phyloP scores from a whole-genome alignment of 1,140 invertebrate genomes.

The Procambarus clarkii region DNA sequence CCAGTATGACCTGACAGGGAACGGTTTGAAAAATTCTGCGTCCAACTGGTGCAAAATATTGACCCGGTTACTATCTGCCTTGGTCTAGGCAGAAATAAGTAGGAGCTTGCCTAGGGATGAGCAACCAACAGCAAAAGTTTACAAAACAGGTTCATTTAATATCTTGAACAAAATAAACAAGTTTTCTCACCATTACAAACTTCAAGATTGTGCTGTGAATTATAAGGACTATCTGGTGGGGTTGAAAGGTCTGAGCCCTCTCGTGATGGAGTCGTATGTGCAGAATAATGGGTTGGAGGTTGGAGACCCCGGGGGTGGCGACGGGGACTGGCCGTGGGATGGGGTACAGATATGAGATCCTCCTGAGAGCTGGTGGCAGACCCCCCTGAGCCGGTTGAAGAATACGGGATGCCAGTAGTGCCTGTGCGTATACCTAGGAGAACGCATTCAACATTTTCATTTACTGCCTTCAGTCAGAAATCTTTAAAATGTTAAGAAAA shows the following conservation, averaged over 20 bases:
- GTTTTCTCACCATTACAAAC: constrained; percentile 32
- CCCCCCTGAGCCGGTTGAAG: constrained; percentile 45
- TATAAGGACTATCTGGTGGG: constrained; percentile 57
- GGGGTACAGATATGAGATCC: constrained; percentile 52
- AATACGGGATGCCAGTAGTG: constrained; percentile 19
- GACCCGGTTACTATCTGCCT: no score
- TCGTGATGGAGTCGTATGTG: constrained; percentile 38
- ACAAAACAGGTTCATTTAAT: no score
- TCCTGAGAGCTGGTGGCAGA: constrained; percentile 61
- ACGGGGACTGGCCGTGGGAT: constrained; percentile 34
- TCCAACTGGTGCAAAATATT: no score
- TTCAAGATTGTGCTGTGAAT: constrained; percentile 43
- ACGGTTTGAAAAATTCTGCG: no score
- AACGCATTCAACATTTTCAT: not conserved
- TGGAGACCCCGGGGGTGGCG: constrained; percentile 51
- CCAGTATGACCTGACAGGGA: no score
- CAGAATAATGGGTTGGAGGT: constrained; percentile 36
- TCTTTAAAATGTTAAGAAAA: no score
- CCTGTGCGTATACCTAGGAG: constrained; percentile 41
- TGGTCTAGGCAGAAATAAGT: no score
- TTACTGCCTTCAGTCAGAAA: no score
- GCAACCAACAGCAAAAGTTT: no score
- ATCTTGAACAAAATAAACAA: no score
- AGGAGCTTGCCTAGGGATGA: no score
- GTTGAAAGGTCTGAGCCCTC: constrained; percentile 61